phyloP scores from a whole-genome alignment of 2,888 invertebrate genomes.

The Ornithoptera alexandrae region DNA sequence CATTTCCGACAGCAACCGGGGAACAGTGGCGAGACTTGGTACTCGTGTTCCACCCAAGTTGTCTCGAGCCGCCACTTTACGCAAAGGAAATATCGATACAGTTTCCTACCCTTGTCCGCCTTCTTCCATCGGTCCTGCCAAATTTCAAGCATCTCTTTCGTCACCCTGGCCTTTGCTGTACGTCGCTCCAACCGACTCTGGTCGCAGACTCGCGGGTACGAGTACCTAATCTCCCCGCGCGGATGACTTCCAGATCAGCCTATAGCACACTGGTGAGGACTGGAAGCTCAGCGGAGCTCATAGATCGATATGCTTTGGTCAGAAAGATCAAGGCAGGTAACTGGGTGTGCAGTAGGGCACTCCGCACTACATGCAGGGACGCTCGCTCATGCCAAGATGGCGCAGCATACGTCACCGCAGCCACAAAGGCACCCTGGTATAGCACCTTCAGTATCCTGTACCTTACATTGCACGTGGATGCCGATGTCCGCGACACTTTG shows the following conservation, averaged over 20 bases:
- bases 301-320: neutral
- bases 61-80: too few species aligned
- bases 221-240: constrained; percentile 28
- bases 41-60: too few species aligned
- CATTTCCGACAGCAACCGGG: too few species aligned
- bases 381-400: constrained; percentile 26
- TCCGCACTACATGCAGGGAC: neutral
- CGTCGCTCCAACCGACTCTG: neutral
- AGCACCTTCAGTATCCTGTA: constrained; percentile 31
- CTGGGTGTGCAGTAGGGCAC: constrained; percentile 34
- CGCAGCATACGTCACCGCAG: constrained; percentile 2
- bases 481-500: too few species aligned
- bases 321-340: constrained; percentile 31
- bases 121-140: too few species aligned
- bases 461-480: constrained; percentile 1
- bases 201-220: constrained; percentile 20
- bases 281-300: constrained; percentile 32
- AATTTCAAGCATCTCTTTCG: too few species aligned
- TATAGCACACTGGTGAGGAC: constrained; percentile 41
- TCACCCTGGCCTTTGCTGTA: too few species aligned
- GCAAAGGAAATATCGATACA: too few species aligned
- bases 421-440: constrained; percentile 35
- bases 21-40: too few species aligned
- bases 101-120: too few species aligned
- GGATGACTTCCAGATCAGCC: constrained; percentile 33